Conservation (phyloP, 35 echinoderm and acorn worm species). For the Chiridota heheva region DNA sequence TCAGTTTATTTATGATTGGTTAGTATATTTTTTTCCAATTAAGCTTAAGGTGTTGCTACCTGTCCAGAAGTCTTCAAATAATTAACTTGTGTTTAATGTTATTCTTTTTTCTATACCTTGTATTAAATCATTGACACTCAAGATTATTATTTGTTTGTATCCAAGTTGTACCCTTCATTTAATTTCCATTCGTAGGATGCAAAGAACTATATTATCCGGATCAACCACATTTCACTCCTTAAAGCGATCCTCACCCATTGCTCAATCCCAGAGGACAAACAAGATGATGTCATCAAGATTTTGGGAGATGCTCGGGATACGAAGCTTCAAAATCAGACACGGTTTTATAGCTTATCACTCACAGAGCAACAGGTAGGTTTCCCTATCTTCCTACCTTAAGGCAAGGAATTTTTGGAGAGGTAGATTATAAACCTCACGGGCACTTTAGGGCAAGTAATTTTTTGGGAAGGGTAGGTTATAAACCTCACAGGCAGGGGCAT, state of each 20-base stretch:
- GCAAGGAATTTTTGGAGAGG: neutral
- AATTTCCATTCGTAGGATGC: too few species aligned
- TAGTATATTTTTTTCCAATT: too few species aligned
- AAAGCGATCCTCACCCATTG: conserved; percentile 86
- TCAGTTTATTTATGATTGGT: too few species aligned
- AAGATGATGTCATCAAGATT: conserved; percentile 67
- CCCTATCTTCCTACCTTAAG: neutral
- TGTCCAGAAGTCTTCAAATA: neutral
- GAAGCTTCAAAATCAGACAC: conserved; percentile 83
- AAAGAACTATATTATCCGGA: conserved; percentile 70
- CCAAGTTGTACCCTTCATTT: too few species aligned
- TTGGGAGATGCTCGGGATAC: conserved; percentile 69
- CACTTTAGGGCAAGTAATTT: too few species aligned
- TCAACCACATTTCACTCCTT: conserved; percentile 81
- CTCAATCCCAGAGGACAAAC: conserved; percentile 75
- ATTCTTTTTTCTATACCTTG: neutral
- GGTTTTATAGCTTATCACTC: conserved; percentile 75
- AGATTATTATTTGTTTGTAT: too few species aligned
- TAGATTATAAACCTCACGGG: neutral
- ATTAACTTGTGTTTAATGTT: neutral
- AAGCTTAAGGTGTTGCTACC: too few species aligned
- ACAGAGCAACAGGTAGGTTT: conserved; percentile 77
- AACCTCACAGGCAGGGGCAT: too few species aligned
- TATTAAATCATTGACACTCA: neutral
- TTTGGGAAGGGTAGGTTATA: too few species aligned